Conservation (phyloP, 2,113 vertebrate genomes). For the Gallinago undulata region DNA sequence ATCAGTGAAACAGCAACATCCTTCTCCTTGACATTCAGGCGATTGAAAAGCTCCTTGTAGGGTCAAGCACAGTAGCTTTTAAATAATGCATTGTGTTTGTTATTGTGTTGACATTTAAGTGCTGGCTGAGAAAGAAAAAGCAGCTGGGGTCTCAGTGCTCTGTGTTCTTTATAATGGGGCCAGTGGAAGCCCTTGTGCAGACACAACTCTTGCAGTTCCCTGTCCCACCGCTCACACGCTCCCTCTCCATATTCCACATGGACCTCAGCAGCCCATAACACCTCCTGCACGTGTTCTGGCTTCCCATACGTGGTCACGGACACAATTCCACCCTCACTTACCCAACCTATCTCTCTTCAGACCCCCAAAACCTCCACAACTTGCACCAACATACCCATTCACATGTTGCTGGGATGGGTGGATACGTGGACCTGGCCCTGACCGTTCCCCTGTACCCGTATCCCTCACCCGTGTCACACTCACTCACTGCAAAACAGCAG, state of each 20-base stretch:
- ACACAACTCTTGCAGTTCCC: rapidly evolving
- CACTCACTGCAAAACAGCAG: rapidly evolving
- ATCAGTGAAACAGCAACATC: background rate
- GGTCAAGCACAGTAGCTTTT: constrained; percentile 29
- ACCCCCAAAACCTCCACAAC: rapidly evolving
- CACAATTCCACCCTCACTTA: background rate
- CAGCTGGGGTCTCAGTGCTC: background rate
- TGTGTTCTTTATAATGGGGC: background rate
- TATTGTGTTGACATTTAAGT: constrained; percentile 8
- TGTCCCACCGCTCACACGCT: background rate
- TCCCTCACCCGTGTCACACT: background rate
- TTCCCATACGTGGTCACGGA: background rate
- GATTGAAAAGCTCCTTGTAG: constrained; percentile 1
- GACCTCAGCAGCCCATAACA: background rate
- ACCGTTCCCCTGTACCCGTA: rapidly evolving
- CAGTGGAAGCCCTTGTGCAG: background rate
- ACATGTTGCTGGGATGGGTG: background rate
- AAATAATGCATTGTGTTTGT: constrained; percentile 22
- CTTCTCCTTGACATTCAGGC: constrained; percentile 13
- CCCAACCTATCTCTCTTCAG: background rate
- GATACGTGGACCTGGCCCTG: background rate
- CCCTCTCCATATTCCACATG: background rate
- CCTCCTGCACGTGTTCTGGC: rapidly evolving
- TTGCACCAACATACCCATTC: background rate
- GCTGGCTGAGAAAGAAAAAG: background rate